Evolutionary conservation across 2,113 vertebrate genomes (phyloP).

Genomic region (human (Homo sapiens)): DNA sequence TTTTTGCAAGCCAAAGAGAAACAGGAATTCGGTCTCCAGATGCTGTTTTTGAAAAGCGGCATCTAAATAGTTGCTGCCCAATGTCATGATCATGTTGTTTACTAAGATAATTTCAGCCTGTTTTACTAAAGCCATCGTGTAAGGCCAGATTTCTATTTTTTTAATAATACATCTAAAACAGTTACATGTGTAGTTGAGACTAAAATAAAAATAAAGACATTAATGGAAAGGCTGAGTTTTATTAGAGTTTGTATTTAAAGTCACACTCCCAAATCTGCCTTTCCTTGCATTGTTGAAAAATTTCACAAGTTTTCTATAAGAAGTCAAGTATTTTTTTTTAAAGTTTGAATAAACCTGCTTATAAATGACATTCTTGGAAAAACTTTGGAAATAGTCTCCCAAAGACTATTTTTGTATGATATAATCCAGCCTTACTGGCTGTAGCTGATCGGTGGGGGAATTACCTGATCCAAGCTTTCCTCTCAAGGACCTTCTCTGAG

Average conservation of each 20-base stretch:
- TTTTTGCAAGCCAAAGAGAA: slow-evolving; percentile 69
- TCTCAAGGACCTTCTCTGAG: not conserved
- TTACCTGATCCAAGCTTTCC: not conserved
- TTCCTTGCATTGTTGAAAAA: not conserved
- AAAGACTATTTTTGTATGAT: not conserved
- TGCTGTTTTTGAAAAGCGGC: slow-evolving; percentile 74
- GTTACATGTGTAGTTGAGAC: not conserved
- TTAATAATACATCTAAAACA: slow-evolving; percentile 24
- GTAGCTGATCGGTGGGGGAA: not conserved
- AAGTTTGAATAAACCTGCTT: not conserved
- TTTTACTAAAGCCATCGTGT: slow-evolving; percentile 30
- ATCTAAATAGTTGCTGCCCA: slow-evolving; percentile 59
- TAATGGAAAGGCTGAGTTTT: slow-evolving; percentile 1
- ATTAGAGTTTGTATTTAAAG: slow-evolving; percentile 15
- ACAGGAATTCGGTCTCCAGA: slow-evolving; percentile 73
- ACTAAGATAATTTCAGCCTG: slow-evolving; percentile 46
- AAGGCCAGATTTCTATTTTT: slow-evolving; percentile 32
- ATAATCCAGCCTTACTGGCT: not conserved
- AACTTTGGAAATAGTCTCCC: not conserved
- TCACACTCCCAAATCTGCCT: not conserved
- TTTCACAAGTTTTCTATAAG: not conserved
- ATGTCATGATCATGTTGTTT: slow-evolving; percentile 58
- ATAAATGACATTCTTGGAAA: not conserved
- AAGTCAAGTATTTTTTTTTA: not conserved
- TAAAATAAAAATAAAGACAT: not conserved